Evolutionary conservation across 2,113 vertebrate species (phyloP).

Genomic region (Oryzias melastigma): DNA sequence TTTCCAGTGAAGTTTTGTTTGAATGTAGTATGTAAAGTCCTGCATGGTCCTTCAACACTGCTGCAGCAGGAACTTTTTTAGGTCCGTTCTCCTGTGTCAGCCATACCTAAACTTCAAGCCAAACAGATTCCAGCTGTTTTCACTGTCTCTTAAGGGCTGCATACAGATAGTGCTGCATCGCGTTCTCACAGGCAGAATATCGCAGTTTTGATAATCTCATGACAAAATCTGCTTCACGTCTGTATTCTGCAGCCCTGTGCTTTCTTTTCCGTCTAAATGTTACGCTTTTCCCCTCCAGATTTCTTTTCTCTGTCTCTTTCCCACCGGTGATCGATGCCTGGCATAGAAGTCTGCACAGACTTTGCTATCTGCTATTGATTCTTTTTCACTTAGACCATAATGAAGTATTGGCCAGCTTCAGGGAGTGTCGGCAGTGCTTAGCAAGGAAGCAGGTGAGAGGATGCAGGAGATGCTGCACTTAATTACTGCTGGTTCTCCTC

Average conservation of each 20-base stretch:
- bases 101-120: background rate
- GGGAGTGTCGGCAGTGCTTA: conserved; percentile 52
- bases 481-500: conserved; percentile 33
- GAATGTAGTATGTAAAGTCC: too few relatives aligned
- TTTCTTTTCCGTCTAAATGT: background rate
- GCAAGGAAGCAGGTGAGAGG: conserved; percentile 51
- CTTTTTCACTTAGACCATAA: conserved; percentile 58
- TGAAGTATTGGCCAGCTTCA: conserved; percentile 54
- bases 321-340: conserved; percentile 51
- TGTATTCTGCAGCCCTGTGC: conserved; percentile 21
- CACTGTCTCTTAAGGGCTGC: background rate
- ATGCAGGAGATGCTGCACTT: conserved; percentile 35
- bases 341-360: conserved; percentile 21
- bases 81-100: background rate
- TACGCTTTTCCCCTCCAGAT: conserved; percentile 22
- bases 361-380: conserved; percentile 51
- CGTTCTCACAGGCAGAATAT: conserved; percentile 1
- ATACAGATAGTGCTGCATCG: conserved; percentile 9
- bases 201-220: conserved; percentile 44
- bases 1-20: too few relatives aligned
- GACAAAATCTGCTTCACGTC: conserved; percentile 27
- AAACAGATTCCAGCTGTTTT: conserved; percentile 20
- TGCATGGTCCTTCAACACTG: too few relatives aligned
- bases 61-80: too few relatives aligned
- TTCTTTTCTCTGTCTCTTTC: background rate